Base-by-base conservation (phyloP, 1,140 invertebrate species). In the Saccostrea cuccullata region DNA sequence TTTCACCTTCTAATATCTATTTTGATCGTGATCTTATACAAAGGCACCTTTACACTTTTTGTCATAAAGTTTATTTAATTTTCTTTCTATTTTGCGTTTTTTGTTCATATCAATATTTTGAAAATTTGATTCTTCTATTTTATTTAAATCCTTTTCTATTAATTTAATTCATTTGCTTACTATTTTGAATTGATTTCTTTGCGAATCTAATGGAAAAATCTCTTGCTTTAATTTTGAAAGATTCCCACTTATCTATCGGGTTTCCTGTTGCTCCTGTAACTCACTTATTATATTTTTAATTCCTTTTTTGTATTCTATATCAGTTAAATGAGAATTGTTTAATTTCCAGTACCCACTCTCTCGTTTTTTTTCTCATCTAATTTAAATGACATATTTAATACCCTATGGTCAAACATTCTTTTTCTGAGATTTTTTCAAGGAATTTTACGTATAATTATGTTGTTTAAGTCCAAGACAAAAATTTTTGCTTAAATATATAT, bases 41-140 rank as follows among this genome's bases (percentile, higher is more conserved):
- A 55, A 73, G n/a, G 82, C 55, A 26, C 82, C 82, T 83, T 83
- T 83, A 83, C 40, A 83, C 40, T 55, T 83, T 83, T 47, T 83
- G 20, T 83, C 55, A 30, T 83, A 83, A 6, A 83, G 15, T 20
- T 83, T 17, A 55, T 83, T 36, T 47, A 83, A 17, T 55, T 83
- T 0, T 77, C 15, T 5, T 26, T 77, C 73, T 13, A 77, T 6
- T 3, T 77, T 40, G n/a, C 73, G 73, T 77, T 77, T 77, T 30
- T 23, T 77, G 17, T 77, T 77, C 73, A 77, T 77, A 77, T 77
- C 55, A 8, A 83, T 83, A 56, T n/a, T 40, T 5, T 55, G 40
- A 83, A 26, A 83, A 6, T 83, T 23, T 0, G 23, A 30, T 30
- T 73, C 26, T 30, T 73, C 67, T 26, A 73, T 73, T 23, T 73